Evolutionary conservation across 2,888 invertebrate genomes (phyloP).

Genomic region (Leptopilina myrica): DNA sequence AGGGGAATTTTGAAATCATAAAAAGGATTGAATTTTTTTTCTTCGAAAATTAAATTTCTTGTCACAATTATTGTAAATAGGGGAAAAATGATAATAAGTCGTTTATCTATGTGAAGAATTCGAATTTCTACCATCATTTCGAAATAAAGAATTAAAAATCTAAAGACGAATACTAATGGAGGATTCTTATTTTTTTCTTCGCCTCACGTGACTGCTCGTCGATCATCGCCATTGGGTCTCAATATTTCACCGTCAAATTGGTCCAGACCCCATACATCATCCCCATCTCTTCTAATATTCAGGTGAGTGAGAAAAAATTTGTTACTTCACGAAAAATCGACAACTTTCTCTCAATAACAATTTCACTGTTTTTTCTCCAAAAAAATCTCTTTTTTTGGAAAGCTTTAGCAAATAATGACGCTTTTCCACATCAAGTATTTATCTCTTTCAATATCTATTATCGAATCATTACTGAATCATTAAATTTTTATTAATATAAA

Average conservation of each 20-base stretch:
- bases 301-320: conserved; percentile 66
- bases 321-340: no score
- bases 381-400: conserved; percentile 16
- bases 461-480: no score
- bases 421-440: conserved; percentile 45
- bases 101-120: not conserved
- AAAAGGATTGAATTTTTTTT: not conserved
- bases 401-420: conserved; percentile 43
- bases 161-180: conserved; percentile 60
- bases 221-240: conserved; percentile 59
- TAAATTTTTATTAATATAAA: no score
- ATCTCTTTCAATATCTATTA: no score
- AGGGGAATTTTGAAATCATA: no score
- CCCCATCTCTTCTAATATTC: conserved; percentile 67
- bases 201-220: conserved; percentile 67
- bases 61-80: no score
- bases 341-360: no score
- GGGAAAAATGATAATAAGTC: no score
- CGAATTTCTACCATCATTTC: not conserved
- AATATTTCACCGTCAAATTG: conserved; percentile 50
- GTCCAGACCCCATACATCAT: conserved; percentile 62
- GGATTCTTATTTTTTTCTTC: conserved; percentile 69
- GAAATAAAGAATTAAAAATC: not conserved
- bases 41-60: no score
- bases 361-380: no score